phyloP scores from a whole-genome alignment of 1,140 invertebrate genomes.

The Drosophila saltans region DNA sequence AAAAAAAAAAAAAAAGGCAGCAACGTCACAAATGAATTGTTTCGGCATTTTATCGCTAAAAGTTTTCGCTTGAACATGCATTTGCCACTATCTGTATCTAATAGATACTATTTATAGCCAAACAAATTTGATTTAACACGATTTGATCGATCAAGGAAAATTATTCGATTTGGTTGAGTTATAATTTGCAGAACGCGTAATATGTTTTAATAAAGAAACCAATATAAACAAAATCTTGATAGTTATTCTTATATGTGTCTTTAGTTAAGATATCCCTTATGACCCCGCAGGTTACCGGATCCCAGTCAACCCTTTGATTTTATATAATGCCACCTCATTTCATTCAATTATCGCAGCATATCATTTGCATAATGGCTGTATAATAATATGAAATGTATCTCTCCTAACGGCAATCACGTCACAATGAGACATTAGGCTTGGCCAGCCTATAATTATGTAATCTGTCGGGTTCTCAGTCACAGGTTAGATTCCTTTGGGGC shows the following conservation, averaged over 20 bases:
- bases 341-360: conserved; percentile 71
- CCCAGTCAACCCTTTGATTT: conserved; percentile 26
- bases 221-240: no score
- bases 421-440: conserved; percentile 40
- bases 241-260: no score
- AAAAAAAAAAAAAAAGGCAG: conserved; percentile 28
- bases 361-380: conserved; percentile 64
- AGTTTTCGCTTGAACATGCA: conserved; percentile 55
- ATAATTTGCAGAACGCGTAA: no score
- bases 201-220: no score
- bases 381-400: conserved; percentile 63
- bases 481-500: conserved; percentile 43
- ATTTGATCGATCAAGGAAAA: not conserved
- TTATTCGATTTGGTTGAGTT: no score
- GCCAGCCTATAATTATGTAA: conserved; percentile 70
- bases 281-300: conserved; percentile 30
- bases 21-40: conserved; percentile 61
- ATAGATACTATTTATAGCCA: conserved; percentile 8
- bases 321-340: conserved; percentile 58
- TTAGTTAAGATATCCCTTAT: not conserved
- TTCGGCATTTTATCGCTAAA: conserved; percentile 33
- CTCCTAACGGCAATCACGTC: conserved; percentile 37
- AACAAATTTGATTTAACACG: not conserved
- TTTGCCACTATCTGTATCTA: conserved; percentile 41
- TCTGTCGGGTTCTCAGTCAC: conserved; percentile 59